A percentile compares a stretch with the other conserved stretches of the same genome.
phyloP scores from a whole-genome alignment of 2,888 invertebrate genomes.

The Eupeodes luniger region DNA sequence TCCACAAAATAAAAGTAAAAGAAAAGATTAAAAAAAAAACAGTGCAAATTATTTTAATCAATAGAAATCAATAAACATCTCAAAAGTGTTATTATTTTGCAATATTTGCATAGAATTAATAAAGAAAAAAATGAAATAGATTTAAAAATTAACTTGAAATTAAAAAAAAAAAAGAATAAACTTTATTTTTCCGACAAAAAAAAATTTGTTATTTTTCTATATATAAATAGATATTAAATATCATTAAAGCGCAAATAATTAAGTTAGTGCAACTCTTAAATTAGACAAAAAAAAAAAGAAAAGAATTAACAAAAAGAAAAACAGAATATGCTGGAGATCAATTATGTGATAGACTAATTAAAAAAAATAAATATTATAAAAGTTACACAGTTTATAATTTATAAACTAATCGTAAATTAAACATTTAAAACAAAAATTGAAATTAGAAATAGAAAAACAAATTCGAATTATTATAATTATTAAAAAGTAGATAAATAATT shows the following conservation, averaged over 20 bases:
- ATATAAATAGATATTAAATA: slow-evolving; percentile 12
- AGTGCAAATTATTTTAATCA: slow-evolving; percentile 68
- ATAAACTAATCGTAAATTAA: slow-evolving; percentile 24
- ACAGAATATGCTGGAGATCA: slow-evolving; percentile 62
- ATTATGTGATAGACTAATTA: slow-evolving; percentile 71
- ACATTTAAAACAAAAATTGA: slow-evolving; percentile 1
- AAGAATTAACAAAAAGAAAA: slow-evolving; percentile 5
- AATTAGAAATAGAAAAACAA: slow-evolving; percentile 28
- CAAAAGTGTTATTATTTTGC: slow-evolving; percentile 70
- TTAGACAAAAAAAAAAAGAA: slow-evolving; percentile 23
- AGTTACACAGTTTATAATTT: slow-evolving; percentile 43
- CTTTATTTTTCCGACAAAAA: slow-evolving; percentile 27
- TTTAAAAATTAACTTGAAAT: slow-evolving; percentile 17
- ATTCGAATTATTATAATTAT: slow-evolving; percentile 23
- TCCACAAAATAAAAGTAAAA: slow-evolving; percentile 22
- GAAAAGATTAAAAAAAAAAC: slow-evolving; percentile 10
- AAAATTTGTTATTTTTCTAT: slow-evolving; percentile 52
- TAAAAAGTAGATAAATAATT: slow-evolving; percentile 61
- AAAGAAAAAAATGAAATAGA: slow-evolving; percentile 23
- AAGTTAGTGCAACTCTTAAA: slow-evolving; percentile 47
- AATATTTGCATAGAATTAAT: slow-evolving; percentile 69
- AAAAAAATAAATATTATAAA: slow-evolving; percentile 22
- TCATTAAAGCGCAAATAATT: slow-evolving; percentile 62
- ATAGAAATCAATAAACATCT: slow-evolving; percentile 52
- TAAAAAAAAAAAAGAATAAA: slow-evolving; percentile 12